These are phyloP conservation scores for Nesoenas mayeri DNA, from an alignment of 2,113 vertebrate species.

Conservation along the genomic window DNA sequence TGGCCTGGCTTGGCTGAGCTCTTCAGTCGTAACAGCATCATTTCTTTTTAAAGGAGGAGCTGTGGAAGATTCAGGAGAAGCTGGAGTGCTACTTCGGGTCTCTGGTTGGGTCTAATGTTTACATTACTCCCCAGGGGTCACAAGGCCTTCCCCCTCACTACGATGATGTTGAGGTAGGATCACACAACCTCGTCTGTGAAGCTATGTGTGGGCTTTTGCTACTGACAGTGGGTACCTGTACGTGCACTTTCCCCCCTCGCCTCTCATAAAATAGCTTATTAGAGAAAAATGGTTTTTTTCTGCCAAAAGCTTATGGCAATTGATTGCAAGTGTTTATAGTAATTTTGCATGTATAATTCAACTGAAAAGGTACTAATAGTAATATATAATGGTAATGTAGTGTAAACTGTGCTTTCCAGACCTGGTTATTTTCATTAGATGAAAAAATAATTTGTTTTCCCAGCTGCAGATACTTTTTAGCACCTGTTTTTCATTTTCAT, in stretches of 20 bases:
- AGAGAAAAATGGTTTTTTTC: not conserved
- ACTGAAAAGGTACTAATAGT: not conserved
- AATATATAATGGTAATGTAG: not conserved
- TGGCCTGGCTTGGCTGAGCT: not conserved
- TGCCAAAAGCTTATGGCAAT: not conserved
- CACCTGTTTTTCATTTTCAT: not conserved
- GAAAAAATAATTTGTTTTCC: not conserved
- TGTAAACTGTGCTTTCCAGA: not conserved
- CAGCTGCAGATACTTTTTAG: not conserved
- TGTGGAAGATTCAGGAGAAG: constrained; percentile 92
- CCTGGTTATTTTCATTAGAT: not conserved
- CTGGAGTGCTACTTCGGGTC: constrained; percentile 91
- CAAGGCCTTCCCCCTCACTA: constrained; percentile 93
- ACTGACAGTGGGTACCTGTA: not conserved
- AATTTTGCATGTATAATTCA: not conserved
- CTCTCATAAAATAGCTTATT: not conserved
- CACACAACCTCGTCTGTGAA: not conserved
- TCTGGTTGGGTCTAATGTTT: constrained; percentile 91
- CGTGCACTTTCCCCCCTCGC: rapidly evolving
- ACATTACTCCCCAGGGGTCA: constrained; percentile 87
- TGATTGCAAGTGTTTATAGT: not conserved
- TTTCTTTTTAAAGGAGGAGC: constrained; percentile 79
- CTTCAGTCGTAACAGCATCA: not conserved
- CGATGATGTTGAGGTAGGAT: constrained; percentile 91
- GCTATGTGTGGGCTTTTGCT: not conserved